A percentile compares a stretch with the other conserved stretches of the same genome.
Conservation (phyloP, 2,797 vertebrate species). For the Arnoldichthys spilopterus region DNA sequence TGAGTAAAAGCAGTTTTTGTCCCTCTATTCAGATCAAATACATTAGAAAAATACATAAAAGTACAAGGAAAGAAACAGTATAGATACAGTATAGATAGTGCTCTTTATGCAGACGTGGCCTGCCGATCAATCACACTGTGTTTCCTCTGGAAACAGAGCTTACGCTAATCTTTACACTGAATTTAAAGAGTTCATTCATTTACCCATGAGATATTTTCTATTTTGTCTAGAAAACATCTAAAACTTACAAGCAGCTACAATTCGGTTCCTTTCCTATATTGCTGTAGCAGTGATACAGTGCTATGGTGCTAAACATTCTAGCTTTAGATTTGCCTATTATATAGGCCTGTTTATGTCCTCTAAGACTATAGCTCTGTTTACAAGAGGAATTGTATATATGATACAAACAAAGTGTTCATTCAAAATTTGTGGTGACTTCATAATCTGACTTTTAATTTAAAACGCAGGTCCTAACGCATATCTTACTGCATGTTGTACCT, state of each 20-base stretch:
- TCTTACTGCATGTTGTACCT: background rate
- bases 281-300: too few relatives aligned
- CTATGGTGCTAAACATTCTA: background rate
- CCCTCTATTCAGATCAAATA: background rate
- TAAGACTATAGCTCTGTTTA: background rate
- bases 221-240: background rate
- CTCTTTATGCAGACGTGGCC: background rate
- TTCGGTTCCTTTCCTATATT: background rate
- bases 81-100: slow-evolving; percentile 1
- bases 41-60: background rate
- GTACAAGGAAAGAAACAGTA: slow-evolving; percentile 21
- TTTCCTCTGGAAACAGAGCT: slow-evolving; percentile 6
- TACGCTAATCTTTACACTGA: background rate
- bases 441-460: slow-evolving; percentile 49
- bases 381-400: background rate
- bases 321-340: background rate
- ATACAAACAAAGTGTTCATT: background rate
- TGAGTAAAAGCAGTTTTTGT: slow-evolving; percentile 67
- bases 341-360: background rate
- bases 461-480: background rate
- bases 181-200: background rate
- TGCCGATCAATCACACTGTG: background rate
- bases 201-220: background rate
- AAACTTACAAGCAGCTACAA: background rate
- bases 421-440: slow-evolving; percentile 64